These are phyloP conservation scores for Cynoglossus semilaevis DNA, from an alignment of 2,113 vertebrate genomes.

Conservation along the genomic window DNA sequence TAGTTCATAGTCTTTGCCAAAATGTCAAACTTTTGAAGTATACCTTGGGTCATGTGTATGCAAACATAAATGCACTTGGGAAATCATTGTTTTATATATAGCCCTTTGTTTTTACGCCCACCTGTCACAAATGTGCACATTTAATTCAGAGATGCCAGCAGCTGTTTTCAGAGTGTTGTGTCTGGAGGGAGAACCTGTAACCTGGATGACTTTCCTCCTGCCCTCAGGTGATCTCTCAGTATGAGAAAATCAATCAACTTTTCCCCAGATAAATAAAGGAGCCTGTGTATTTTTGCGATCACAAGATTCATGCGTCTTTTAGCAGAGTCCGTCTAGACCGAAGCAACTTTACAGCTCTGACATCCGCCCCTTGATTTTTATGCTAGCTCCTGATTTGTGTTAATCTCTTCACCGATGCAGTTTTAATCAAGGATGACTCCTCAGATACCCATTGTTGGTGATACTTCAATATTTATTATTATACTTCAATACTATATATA, in stretches of 20 bases:
- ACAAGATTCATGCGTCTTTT: conserved; percentile 41
- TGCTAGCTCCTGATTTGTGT: conserved; percentile 19
- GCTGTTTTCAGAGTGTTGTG: conserved; percentile 15
- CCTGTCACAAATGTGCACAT: neutral
- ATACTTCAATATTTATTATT: no score
- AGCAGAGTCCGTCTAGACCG: conserved; percentile 9
- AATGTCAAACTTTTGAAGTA: neutral
- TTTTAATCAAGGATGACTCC: no score
- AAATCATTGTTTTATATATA: neutral
- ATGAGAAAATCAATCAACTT: conserved; percentile 49
- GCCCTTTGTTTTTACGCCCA: conserved; percentile 6
- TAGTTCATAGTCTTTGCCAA: neutral
- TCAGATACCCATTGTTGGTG: no score
- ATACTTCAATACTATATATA: no score
- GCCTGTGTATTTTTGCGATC: conserved; percentile 40
- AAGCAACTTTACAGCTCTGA: conserved; percentile 27
- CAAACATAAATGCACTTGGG: neutral
- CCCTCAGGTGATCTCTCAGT: conserved; percentile 22
- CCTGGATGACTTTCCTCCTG: conserved; percentile 33
- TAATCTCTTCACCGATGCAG: neutral
- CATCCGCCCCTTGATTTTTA: conserved; percentile 32
- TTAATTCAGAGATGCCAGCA: conserved; percentile 11
- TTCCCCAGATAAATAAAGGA: conserved; percentile 26
- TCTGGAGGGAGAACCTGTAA: conserved; percentile 17
- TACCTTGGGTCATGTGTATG: neutral